Base-by-base conservation (phyloP, 2,113 vertebrate genomes). In the Ammodytes dubius region DNA sequence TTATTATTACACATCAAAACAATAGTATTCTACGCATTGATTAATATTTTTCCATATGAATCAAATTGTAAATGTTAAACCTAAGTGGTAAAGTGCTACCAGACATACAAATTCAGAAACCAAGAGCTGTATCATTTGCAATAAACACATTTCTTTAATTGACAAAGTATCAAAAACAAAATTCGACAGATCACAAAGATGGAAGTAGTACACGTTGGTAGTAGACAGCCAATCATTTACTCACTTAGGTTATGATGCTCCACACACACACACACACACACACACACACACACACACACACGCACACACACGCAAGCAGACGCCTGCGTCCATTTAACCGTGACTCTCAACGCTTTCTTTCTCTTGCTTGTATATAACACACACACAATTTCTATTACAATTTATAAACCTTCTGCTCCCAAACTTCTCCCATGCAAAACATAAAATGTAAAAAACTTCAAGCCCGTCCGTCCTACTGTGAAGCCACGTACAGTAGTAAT, bases 81-180 rank as follows among this genome's bases (percentile, higher is more conserved):
- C 8, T 27, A 27, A 27, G 27, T 27, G 27, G 27, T 27, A 50
- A 50, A 37, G 13, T 8, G 7, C 14, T 40, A 59, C 35, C 13
- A 59, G 3, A 70, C 3, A 42, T n/a, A 43, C 43, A 46, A n/a
- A 54, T 42, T 7, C 47, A 12, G 42, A 59, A 42, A 57, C 63
- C 65, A 67, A 5, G 10, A 19, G 14, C 15, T 4, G 43, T 13
- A 2, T 10, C 3, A 17, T 67, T 77, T 69, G 42, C 39, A 82
- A 59, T 68, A 27, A 27, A 27, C 27, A 72, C 77, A 83, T 54
- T 9, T 66, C 56, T 91, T 94, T 93, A 91, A 91, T 91, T 84
- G 87, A 70, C 74, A 91, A 94, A 90, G 92, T 93, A 93, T 94
- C 85, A 94, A 94, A 94, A 92, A 92, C 75, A 88, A 74, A 88